These are phyloP conservation scores for Scomberomorus guttatus DNA, from an alignment of 2,797 vertebrate species.

Conservation along the genomic window DNA sequence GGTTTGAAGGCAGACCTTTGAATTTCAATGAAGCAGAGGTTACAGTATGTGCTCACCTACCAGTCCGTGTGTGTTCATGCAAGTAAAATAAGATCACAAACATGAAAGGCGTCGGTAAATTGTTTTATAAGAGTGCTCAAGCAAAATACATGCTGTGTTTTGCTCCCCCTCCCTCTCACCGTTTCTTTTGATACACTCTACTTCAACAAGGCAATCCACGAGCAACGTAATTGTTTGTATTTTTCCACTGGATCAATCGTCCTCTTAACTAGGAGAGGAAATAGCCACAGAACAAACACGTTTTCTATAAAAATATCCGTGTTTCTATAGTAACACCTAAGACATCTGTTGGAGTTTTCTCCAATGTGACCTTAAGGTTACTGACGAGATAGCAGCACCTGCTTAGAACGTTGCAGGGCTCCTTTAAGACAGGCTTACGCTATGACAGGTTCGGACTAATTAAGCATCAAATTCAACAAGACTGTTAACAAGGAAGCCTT, in stretches of 20 bases:
- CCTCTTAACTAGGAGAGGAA: conserved; percentile 28
- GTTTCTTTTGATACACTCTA: conserved; percentile 10
- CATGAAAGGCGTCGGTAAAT: conserved; percentile 28
- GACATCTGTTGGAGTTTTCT: conserved; percentile 45
- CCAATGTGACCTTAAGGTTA: conserved; percentile 40
- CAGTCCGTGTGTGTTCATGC: conserved; percentile 16
- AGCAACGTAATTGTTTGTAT: conserved; percentile 19
- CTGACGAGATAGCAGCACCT: conserved; percentile 39
- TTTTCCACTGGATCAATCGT: conserved; percentile 13
- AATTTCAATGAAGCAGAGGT: conserved; percentile 77
- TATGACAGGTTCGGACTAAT: conserved; percentile 36
- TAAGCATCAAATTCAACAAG: conserved; percentile 22
- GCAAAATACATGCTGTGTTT: conserved; percentile 9
- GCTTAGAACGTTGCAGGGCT: background rate
- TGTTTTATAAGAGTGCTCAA: conserved; percentile 1
- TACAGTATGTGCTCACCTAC: conserved; percentile 8
- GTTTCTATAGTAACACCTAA: conserved; percentile 70
- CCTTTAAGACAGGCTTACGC: conserved; percentile 14
- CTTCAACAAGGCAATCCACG: conserved; percentile 17
- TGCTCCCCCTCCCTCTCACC: too few species aligned
- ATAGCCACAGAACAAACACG: conserved; percentile 28
- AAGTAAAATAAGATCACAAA: conserved; percentile 34
- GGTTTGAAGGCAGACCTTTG: conserved; percentile 72
- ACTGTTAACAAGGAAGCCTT: background rate
- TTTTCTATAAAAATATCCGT: conserved; percentile 40